Conservation (phyloP, 2,113 vertebrate genomes). For the Trochalopteron elliotii region DNA sequence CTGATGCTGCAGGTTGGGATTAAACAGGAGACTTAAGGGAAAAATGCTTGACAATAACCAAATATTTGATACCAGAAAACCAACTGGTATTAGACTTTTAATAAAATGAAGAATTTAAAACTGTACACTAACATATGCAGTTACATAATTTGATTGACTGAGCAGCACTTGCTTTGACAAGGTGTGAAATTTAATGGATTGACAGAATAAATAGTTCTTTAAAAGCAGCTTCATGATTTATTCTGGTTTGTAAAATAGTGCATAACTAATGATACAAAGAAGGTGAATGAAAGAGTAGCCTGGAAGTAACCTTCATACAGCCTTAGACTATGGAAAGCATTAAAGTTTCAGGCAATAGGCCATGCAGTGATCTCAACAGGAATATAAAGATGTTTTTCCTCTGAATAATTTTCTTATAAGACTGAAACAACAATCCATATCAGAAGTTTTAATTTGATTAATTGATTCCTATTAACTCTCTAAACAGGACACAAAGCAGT, state of each 20-base stretch:
- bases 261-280: neutral
- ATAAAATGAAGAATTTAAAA: neutral
- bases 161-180: slow-evolving; percentile 14
- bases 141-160: neutral
- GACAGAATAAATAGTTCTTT: neutral
- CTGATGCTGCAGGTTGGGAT: neutral
- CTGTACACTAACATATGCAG: neutral
- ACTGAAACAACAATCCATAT: slow-evolving; percentile 1
- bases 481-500: neutral
- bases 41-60: neutral
- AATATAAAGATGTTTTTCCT: neutral
- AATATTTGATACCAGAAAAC: neutral
- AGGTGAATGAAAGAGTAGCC: neutral
- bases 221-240: neutral
- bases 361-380: neutral
- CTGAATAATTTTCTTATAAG: slow-evolving; percentile 26
- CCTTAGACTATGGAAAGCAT: slow-evolving; percentile 20
- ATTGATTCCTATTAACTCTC: slow-evolving; percentile 20
- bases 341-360: neutral
- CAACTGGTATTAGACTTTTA: neutral
- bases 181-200: neutral
- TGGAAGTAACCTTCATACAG: neutral
- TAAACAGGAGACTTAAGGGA: neutral
- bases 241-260: neutral
- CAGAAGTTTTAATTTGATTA: slow-evolving; percentile 49